These are phyloP conservation scores for Mionectes macconnelli DNA, from an alignment of 2,113 vertebrate genomes.

Conservation along the genomic window DNA sequence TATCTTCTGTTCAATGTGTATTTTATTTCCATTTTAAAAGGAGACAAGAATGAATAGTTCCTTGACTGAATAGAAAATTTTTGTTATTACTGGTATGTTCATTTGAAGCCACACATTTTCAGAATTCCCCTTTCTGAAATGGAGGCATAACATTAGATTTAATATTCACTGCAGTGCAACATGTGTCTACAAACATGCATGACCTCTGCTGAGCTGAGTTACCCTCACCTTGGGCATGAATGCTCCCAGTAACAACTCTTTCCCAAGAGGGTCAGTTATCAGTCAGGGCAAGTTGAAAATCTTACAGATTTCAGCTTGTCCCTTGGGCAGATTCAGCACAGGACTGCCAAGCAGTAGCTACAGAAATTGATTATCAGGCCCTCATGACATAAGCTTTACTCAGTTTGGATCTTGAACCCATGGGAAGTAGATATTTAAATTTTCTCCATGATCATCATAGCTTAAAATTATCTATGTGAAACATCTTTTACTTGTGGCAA, in stretches of 20 bases:
- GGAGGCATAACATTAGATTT: not conserved
- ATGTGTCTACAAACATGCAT: not conserved
- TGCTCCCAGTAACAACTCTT: not conserved
- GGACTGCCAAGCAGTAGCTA: not conserved
- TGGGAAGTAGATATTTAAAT: not conserved
- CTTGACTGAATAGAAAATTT: not conserved
- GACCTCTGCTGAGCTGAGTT: not conserved
- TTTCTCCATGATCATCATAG: not conserved
- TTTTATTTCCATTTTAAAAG: not conserved
- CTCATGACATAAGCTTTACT: not conserved
- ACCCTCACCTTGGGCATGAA: not conserved
- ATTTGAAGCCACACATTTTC: not conserved
- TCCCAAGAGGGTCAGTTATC: not conserved
- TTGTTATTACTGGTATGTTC: not conserved
- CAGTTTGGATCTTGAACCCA: not conserved
- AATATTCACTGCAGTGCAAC: not conserved
- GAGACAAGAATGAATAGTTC: not conserved
- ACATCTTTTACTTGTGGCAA: fast-evolving
- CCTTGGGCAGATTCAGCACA: not conserved
- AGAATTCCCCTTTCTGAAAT: not conserved
- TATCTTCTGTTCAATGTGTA: not conserved
- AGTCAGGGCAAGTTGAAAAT: not conserved
- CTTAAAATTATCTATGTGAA: not conserved
- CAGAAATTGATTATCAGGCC: not conserved
- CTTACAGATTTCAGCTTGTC: not conserved